Evolutionary conservation across 2,113 vertebrate species (phyloP).

Genomic region (Pelvicachromis taeniatus): DNA sequence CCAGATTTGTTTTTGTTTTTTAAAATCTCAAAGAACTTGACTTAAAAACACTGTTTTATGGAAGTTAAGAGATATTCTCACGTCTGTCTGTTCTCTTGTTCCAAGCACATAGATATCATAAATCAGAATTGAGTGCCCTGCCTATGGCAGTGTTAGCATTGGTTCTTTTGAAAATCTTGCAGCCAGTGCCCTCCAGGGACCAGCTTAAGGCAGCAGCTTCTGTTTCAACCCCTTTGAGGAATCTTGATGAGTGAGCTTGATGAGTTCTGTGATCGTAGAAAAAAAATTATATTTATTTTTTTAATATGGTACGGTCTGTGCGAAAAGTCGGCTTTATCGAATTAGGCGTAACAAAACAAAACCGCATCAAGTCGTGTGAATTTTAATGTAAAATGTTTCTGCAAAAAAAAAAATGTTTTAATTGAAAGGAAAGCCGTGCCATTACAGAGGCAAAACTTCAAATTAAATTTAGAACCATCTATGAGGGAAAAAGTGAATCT

Average conservation of each 20-base stretch:
- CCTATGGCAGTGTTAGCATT: not conserved
- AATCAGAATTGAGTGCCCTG: conserved; percentile 25
- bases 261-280: conserved; percentile 31
- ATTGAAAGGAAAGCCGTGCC: rapidly evolving
- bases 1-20: not conserved
- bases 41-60: not conserved
- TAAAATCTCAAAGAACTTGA: not conserved
- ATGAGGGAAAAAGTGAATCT: not conserved
- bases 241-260: conserved; percentile 34
- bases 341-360: not conserved
- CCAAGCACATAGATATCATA: not conserved
- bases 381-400: not conserved
- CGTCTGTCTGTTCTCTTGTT: not conserved
- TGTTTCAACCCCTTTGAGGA: conserved; percentile 61
- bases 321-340: not conserved
- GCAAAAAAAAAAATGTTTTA: not conserved
- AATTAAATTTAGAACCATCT: not conserved
- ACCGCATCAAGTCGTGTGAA: rapidly evolving
- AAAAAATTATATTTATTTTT: not conserved
- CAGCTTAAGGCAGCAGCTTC: conserved; percentile 60
- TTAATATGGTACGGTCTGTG: not conserved
- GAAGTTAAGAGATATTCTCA: not conserved
- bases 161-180: conserved; percentile 47
- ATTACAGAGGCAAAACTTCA: not conserved
- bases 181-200: conserved; percentile 47